Base-by-base conservation (phyloP, 2,888 invertebrate species). In the Biston stratarius region DNA sequence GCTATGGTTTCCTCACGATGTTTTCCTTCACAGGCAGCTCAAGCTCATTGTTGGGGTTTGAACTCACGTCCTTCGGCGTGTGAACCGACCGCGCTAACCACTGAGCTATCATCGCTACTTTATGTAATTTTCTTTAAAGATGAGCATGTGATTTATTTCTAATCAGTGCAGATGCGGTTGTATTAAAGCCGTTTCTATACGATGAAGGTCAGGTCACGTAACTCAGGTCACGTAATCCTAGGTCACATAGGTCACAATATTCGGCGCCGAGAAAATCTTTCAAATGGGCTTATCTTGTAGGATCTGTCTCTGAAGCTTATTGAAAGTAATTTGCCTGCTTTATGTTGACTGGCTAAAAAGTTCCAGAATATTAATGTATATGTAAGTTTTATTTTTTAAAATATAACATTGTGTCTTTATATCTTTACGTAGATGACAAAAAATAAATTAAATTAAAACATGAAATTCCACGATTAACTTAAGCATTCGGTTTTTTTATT, bases 111-210 rank as follows among this genome's bases (percentile, higher is more conserved):
- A 24, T 24, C 24, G 24, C 24, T 24, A 24, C 24, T 24, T 24
- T 24, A 24, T 24, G 24, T 24, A 24, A 24, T 24, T 33, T 33
- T 33, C 6, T 11, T 12, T 0, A n/a, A 51, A 36, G 7, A 1
- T 14, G 52, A 1, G 6, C 14, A 14, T 53, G 6, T 38, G 12
- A 15, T 38, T 53, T 0, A 53, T 53, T 15, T 33, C 3, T 42
- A 49, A 6, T 33, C 49, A 49, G 47, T 14, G 11, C n/a, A 34
- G 49, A 61, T 61, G 57, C 42, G 58, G 57, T 45, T 48, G 58
- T 40, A 49, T 36, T 69, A 67, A 69, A 62, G 61, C 56, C 15
- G 48, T 5, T 52, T 49, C 12, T 71, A 69, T 64, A 64, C 63
- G 7, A 6, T 12, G 53, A 59, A 67, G 67, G 67, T 63, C 67